Percentiles rank a stretch among this genome's conserved stretches.
These are phyloP conservation scores for Acanthopagrus latus DNA, from an alignment of 2,797 vertebrate genomes.

Conservation along the genomic window DNA sequence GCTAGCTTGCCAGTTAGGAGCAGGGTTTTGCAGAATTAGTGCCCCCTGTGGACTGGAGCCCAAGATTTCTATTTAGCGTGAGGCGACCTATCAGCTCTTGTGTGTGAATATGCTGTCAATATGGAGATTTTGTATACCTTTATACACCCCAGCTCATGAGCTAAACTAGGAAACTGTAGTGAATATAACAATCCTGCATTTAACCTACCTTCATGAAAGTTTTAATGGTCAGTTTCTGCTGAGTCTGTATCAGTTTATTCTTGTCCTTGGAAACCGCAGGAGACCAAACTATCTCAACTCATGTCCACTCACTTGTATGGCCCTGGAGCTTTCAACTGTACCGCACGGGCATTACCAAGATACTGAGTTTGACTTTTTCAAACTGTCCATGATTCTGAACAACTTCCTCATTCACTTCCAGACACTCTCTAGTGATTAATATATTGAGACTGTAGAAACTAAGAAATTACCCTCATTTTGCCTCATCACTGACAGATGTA, in stretches of 20 bases:
- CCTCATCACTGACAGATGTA: neutral
- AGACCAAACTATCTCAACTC: neutral
- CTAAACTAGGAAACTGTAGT: neutral
- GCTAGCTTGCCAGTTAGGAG: slow-evolving; percentile 21
- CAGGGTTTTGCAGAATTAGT: slow-evolving; percentile 38
- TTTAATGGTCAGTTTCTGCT: neutral
- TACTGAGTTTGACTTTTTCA: neutral
- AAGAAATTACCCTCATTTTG: slow-evolving; percentile 1
- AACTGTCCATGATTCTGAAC: slow-evolving; percentile 2
- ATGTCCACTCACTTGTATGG: neutral
- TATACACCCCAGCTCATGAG: neutral
- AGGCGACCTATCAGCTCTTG: slow-evolving; percentile 29
- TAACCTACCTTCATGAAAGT: neutral
- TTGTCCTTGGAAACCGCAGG: neutral
- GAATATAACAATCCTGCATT: neutral
- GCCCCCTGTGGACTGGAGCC: slow-evolving; percentile 35
- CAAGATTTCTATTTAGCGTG: slow-evolving; percentile 10
- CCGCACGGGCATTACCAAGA: neutral
- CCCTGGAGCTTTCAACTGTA: slow-evolving; percentile 7
- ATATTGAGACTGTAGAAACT: neutral
- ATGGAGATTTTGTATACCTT: neutral
- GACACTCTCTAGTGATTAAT: neutral
- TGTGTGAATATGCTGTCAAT: slow-evolving; percentile 43
- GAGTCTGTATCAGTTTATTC: neutral
- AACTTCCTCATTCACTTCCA: neutral